Evolutionary conservation across 2,797 vertebrate genomes (phyloP).

Genomic region (Enteromius anoplus): DNA sequence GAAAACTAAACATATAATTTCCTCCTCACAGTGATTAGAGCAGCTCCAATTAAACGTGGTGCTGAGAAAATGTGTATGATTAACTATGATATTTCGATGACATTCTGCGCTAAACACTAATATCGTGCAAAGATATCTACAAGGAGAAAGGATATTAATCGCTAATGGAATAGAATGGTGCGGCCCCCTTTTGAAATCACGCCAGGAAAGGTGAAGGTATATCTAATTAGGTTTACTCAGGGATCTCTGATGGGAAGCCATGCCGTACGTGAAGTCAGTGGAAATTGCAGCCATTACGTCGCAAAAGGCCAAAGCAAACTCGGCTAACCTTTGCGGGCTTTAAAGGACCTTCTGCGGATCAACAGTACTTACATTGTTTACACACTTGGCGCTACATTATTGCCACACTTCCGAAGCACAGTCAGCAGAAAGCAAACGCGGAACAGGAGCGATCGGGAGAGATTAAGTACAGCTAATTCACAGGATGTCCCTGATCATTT

Average conservation of each 20-base stretch:
- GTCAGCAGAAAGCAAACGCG: conserved; percentile 54
- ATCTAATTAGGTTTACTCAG: conserved; percentile 66
- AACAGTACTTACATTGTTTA: conserved; percentile 60
- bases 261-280: conserved; percentile 44
- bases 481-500: conserved; percentile 33
- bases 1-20: conserved; percentile 54
- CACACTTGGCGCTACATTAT: conserved; percentile 58
- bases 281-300: conserved; percentile 58
- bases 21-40: conserved; percentile 54
- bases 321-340: conserved; percentile 52
- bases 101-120: conserved; percentile 61
- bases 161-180: conserved; percentile 54
- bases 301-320: conserved; percentile 60
- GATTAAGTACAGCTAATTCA: conserved; percentile 52
- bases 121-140: conserved; percentile 48
- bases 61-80: conserved; percentile 55
- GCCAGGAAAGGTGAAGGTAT: conserved; percentile 62
- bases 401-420: conserved; percentile 48
- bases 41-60: conserved; percentile 57
- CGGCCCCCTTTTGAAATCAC: conserved; percentile 43
- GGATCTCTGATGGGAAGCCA: conserved; percentile 54
- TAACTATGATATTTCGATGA: conserved; percentile 67
- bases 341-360: conserved; percentile 57
- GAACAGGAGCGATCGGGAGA: conserved; percentile 31
- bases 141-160: conserved; percentile 61